Base-by-base conservation (phyloP, 2,797 vertebrate genomes). In the Morus bassanus region DNA sequence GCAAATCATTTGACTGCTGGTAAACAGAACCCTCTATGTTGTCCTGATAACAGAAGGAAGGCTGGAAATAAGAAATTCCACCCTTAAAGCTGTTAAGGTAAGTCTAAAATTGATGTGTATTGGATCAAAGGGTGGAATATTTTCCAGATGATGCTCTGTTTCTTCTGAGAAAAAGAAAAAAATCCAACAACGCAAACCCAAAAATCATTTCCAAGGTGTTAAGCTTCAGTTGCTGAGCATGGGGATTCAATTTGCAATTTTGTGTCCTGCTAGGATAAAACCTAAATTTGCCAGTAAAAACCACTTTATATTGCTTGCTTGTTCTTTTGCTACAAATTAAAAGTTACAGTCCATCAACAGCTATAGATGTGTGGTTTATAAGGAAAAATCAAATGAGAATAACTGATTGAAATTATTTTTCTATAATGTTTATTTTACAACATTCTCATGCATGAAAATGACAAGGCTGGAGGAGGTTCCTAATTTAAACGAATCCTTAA, bases 51-150 rank as follows among this genome's bases (percentile, higher is more conserved):
- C 65, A 92, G 31, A n/a, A 9, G 28, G 33, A 92, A 95, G 28
- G 28, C 76, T 96, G 87, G 87, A 95, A 96, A 90, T 91, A 83
- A 96, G 69, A 87, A 94, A 96, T 97, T 95, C 91, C 79, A 84
- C 39, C 10, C 48, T 91, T 94, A 84, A 81, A 94, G 54, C 73
- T 91, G 69, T 88, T 91, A 96, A 95, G 92, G 95, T 96, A 92
- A 67, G 76, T 73, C 50, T 94, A 84, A 95, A 96, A 89, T 95
- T 96, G 82, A 93, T 95, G 89, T 93, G 67, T 39, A 50, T 86
- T 91, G 73, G 96, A 96, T 96, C 96, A 96, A 96, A 97, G 94
- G 10, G 35, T 67, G 6, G 79, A 95, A 96, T 97, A 91, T 93
- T 93, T 97, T 96, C 96, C 95, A 96, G 92, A 96, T 96, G 95